Evolutionary conservation across 2,113 vertebrate genomes (phyloP).

Genomic region (Lophius piscatorius): DNA sequence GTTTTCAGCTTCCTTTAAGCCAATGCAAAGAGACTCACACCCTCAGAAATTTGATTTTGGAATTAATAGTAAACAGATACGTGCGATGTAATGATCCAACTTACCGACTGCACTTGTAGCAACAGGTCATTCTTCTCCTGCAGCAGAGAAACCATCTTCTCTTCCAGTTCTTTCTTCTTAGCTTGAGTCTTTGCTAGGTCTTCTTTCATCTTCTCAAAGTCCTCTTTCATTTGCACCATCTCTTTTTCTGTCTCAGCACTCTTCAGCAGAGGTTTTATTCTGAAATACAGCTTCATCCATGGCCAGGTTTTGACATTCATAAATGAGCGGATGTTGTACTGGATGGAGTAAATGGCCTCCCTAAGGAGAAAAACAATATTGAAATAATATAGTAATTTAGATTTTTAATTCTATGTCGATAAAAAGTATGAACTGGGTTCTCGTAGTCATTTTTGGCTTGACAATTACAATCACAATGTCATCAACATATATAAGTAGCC

Average conservation of each 20-base stretch:
- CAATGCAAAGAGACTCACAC: too few relatives aligned
- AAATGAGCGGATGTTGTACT: constrained; percentile 88
- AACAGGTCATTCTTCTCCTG: constrained; percentile 78
- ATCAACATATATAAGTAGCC: not conserved
- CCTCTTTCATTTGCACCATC: constrained; percentile 81
- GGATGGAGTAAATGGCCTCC: constrained; percentile 87
- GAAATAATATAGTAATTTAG: too few relatives aligned
- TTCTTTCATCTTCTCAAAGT: constrained; percentile 89
- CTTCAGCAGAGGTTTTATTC: constrained; percentile 82
- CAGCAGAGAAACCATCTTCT: constrained; percentile 80
- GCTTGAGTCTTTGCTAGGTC: constrained; percentile 82
- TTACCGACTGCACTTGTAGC: constrained; percentile 69
- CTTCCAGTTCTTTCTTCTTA: constrained; percentile 81
- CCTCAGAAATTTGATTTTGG: too few relatives aligned
- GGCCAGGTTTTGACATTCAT: constrained; percentile 87
- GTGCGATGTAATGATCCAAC: too few relatives aligned
- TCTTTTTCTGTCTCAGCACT: constrained; percentile 84
- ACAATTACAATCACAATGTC: not conserved
- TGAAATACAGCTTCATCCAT: constrained; percentile 85
- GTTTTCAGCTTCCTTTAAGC: constrained; percentile 71
- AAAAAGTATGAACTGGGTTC: not conserved
- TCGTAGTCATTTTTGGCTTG: not conserved
- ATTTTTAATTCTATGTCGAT: too few relatives aligned
- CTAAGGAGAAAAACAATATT: constrained; percentile 34
- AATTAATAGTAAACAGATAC: too few relatives aligned